Evolutionary conservation across 1,140 invertebrate genomes (phyloP), one percentile per base, ranked within the genome.

Genomic region (Micrasema minimum): DNA sequence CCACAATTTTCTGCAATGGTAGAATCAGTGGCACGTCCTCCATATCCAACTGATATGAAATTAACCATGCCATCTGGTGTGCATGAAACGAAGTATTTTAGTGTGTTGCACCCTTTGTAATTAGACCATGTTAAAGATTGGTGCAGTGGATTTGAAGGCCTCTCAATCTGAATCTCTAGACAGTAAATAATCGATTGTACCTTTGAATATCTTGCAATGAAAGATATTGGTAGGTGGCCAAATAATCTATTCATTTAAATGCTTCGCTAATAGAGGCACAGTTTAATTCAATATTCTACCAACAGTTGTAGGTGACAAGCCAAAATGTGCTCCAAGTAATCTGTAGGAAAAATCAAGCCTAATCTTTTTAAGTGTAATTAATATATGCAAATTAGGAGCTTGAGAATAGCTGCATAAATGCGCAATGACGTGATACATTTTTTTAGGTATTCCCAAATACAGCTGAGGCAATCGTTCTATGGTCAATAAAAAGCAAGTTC

Each of bases 61-160:
- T 79, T 81, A 11, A 83, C 77, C n/a, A 79, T 76, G 1, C 80
- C 81, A 77, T 85, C 78, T 20, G 80, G 79, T 14, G 79, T 83
- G 50, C 72, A 75, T n/a, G 79, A 79, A 61, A 84, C 76, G 43
- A 82, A 77, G 77, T 82, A 83, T 74, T 82, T 82, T 6, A 79
- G 68, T 23, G 78, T 81, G 67, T 84, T 81, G 38, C 71, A 74
- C 26, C 78, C 78, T 76, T 82, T 81, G 55, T 82, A 81, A 18
- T 80, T 76, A 51, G 79, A 78, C 77, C 77, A 78, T 23, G 76
- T 55, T 10, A 77, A 51, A 18, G 31, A 1, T 18, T 59, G 53
- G 10, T 22, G 2, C n/a, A 38, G 5, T 1, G 53, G 6, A 12
- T 41, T 20, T 18, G 12, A 18, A 2, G 53, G 53, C 3, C 35